A percentile compares a stretch with the other conserved stretches of the same genome.
These are phyloP conservation scores for Apostichopus parvimensis DNA, from an alignment of 35 echinoderm and acorn worm genomes.

Conservation along the genomic window DNA sequence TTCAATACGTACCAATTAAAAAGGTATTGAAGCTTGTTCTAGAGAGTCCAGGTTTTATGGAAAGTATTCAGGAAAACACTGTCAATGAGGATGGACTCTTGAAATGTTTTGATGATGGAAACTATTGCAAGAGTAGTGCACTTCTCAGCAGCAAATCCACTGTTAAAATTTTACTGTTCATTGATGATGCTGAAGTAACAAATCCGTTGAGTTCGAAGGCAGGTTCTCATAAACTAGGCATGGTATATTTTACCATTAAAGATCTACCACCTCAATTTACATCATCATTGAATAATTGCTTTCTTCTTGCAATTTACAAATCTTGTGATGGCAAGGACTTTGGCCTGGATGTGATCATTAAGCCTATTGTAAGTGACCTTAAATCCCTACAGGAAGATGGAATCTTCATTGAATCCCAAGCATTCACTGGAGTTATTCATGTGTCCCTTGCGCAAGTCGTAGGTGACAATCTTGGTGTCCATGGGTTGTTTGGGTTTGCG, in stretches of 20 bases:
- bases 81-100: conserved; percentile 52
- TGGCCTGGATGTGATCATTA: conserved; percentile 37
- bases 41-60: conserved; percentile 37
- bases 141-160: conserved; percentile 43
- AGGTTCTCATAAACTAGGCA: conserved; percentile 66
- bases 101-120: conserved; percentile 63
- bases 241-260: conserved; percentile 61
- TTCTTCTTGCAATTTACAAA: conserved; percentile 62
- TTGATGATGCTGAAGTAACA: conserved; percentile 64
- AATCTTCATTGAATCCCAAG: not conserved
- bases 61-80: conserved; percentile 42
- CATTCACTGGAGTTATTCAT: conserved; percentile 49
- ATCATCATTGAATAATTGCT: conserved; percentile 58
- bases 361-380: not conserved
- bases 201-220: conserved; percentile 65
- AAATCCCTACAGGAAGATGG: conserved; percentile 36
- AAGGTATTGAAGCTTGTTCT: conserved; percentile 22
- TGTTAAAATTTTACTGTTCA: conserved; percentile 40
- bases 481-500: conserved; percentile 61
- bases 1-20: conserved; percentile 31
- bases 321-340: conserved; percentile 60
- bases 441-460: conserved; percentile 61
- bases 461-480: conserved; percentile 73
- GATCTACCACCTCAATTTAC: conserved; percentile 52
- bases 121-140: conserved; percentile 44